Evolutionary conservation across 2,888 invertebrate species (phyloP).

Genomic region (Stomorhina lunata): DNA sequence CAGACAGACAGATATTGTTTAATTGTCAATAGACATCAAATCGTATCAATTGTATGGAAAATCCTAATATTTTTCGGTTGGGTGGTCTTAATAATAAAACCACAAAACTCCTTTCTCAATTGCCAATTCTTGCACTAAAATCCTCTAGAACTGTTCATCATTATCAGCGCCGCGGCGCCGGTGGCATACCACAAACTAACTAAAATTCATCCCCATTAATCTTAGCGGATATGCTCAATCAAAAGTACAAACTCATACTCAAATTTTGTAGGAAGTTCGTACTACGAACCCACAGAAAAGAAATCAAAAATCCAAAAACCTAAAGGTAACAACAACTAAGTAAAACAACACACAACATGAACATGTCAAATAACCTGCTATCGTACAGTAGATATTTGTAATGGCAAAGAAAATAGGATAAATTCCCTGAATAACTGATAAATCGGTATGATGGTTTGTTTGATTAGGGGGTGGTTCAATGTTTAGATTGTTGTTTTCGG

Average conservation of each 20-base stretch:
- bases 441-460: conserved; percentile 64
- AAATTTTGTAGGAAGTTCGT: conserved; percentile 22
- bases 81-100: conserved; percentile 67
- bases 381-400: conserved; percentile 1
- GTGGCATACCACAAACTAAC: conserved; percentile 66
- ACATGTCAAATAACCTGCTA: conserved; percentile 57
- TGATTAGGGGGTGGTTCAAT: conserved; percentile 67
- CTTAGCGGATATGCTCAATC: conserved; percentile 79
- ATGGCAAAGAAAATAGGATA: background rate
- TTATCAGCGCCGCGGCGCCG: conserved; percentile 13
- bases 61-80: conserved; percentile 77
- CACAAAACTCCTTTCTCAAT: conserved; percentile 6
- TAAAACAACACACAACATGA: conserved; percentile 19
- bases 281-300: conserved; percentile 63
- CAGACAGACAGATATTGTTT: too few species aligned
- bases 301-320: conserved; percentile 73
- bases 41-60: conserved; percentile 75
- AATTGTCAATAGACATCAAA: conserved; percentile 78
- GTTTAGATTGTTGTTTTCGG: conserved; percentile 56
- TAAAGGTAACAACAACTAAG: conserved; percentile 59
- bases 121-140: conserved; percentile 27
- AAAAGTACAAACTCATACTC: conserved; percentile 69
- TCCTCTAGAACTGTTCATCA: conserved; percentile 42
- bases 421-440: background rate
- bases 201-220: conserved; percentile 74